phyloP scores from a whole-genome alignment of 2,888 invertebrate species.

The Altica lythri region DNA sequence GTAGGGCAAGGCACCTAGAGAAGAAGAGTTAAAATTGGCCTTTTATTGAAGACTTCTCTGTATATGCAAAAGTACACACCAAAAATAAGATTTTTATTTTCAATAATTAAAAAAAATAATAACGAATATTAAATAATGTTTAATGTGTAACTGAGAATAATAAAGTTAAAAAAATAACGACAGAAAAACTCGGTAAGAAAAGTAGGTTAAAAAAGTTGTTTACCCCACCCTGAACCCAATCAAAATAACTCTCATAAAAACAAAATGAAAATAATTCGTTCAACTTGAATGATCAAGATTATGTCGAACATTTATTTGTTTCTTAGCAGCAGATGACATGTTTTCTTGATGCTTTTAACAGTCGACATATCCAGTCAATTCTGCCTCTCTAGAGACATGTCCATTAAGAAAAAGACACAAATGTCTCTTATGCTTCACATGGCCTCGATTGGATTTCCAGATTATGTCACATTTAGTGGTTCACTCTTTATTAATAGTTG shows the following conservation, averaged over 20 bases:
- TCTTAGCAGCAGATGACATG: constrained; percentile 27
- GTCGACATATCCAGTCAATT: constrained; percentile 32
- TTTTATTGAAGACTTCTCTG: too few relatives aligned
- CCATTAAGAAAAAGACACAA: constrained; percentile 32
- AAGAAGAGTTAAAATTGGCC: too few relatives aligned
- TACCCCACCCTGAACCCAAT: neutral
- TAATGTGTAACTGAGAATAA: too few relatives aligned
- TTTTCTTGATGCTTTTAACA: constrained; percentile 23
- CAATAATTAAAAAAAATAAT: too few relatives aligned
- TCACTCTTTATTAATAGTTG: constrained; percentile 31
- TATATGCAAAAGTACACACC: too few relatives aligned
- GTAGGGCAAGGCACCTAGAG: too few relatives aligned
- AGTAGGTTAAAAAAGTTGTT: too few relatives aligned
- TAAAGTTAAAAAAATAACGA: too few relatives aligned
- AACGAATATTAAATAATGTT: too few relatives aligned
- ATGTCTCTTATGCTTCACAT: constrained; percentile 15
- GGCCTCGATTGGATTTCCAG: constrained; percentile 32
- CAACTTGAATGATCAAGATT: constrained; percentile 14
- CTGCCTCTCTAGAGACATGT: constrained; percentile 32
- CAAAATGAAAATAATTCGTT: constrained; percentile 17
- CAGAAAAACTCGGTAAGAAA: too few relatives aligned
- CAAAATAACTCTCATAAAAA: constrained; percentile 9
- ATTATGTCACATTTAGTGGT: constrained; percentile 37
- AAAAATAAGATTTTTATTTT: too few relatives aligned
- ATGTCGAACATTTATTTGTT: constrained; percentile 21